Conservation (phyloP, 2,797 vertebrate genomes). For the Acropternis orthonyx region DNA sequence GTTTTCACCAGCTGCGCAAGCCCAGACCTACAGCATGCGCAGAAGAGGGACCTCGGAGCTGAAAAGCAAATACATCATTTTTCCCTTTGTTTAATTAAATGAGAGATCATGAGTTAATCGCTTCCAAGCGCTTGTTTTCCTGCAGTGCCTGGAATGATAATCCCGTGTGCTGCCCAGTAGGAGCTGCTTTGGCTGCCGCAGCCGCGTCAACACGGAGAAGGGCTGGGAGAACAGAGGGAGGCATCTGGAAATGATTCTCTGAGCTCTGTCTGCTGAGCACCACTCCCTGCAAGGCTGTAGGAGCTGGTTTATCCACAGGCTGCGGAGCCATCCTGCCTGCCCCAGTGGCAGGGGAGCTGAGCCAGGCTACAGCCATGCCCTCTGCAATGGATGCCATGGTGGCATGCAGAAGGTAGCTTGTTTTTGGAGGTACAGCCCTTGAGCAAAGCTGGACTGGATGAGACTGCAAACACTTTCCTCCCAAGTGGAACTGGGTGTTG, state of each 20-base stretch:
- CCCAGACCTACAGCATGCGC: not conserved
- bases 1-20: not conserved
- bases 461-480: not conserved
- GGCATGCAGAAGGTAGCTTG: not conserved
- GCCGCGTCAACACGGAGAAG: not conserved
- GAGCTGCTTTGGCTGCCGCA: conserved; percentile 46
- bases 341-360: not conserved
- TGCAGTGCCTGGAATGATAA: conserved; percentile 66
- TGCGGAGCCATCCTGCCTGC: not conserved
- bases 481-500: not conserved
- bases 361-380: not conserved
- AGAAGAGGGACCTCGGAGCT: not conserved
- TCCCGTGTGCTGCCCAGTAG: conserved; percentile 36
- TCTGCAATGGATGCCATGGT: not conserved
- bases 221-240: not conserved
- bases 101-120: conserved; percentile 66
- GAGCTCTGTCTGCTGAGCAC: not conserved
- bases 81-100: conserved; percentile 66
- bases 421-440: not conserved
- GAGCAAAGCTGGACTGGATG: not conserved
- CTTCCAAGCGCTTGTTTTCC: conserved; percentile 63
- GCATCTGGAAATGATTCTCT: conserved; percentile 62
- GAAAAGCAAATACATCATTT: conserved; percentile 64
- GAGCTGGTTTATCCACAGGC: conserved; percentile 2
- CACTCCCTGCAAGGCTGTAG: conserved; percentile 28